Conservation (phyloP, 2,113 vertebrate genomes). For the Castor canadensis region DNA sequence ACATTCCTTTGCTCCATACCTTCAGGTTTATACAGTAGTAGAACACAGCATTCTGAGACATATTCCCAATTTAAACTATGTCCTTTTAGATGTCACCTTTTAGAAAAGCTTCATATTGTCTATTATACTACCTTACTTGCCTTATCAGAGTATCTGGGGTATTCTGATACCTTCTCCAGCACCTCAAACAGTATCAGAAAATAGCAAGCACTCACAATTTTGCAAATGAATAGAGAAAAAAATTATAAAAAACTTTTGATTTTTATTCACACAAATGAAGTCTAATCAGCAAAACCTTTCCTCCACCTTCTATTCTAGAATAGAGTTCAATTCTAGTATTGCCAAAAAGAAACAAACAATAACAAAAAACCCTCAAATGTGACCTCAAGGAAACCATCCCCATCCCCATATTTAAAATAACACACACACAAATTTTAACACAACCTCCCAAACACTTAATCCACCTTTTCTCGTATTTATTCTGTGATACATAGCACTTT, state of each 20-base stretch:
- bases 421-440: no score
- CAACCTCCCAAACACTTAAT: neutral
- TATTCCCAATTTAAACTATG: slow-evolving; percentile 14
- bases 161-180: neutral
- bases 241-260: neutral
- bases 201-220: neutral
- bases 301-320: no score
- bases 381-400: slow-evolving; percentile 3
- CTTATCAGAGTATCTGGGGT: neutral
- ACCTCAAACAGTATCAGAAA: neutral
- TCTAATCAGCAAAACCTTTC: neutral
- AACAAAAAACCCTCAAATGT: no score
- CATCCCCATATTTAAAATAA: neutral
- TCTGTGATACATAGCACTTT: no score
- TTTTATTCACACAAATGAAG: slow-evolving; percentile 19
- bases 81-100: neutral
- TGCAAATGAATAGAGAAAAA: neutral
- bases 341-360: no score
- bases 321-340: no score
- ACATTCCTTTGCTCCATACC: slow-evolving; percentile 5
- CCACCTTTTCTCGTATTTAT: neutral
- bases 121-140: neutral
- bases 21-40: neutral
- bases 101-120: neutral
- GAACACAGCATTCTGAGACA: neutral